phyloP scores from a whole-genome alignment of 2,113 vertebrate species.

The Xiphias gladius region DNA sequence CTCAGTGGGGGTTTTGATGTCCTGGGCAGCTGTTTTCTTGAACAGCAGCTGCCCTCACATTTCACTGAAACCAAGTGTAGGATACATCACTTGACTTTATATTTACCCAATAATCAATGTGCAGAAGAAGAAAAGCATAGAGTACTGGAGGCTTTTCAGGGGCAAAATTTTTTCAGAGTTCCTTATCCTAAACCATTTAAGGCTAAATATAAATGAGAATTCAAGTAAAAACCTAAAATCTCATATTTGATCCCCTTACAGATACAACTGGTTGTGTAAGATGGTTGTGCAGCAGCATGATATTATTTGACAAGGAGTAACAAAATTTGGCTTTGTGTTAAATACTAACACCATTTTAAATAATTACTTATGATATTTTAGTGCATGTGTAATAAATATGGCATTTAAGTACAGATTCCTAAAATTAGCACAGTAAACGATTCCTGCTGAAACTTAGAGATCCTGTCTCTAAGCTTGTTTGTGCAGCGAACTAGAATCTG shows the following conservation, averaged over 20 bases:
- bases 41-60: slow-evolving; percentile 35
- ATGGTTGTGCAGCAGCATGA: neutral
- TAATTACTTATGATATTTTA: neutral
- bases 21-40: slow-evolving; percentile 43
- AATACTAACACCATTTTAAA: neutral
- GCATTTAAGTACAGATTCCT: slow-evolving; percentile 1
- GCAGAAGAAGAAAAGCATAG: neutral
- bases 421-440: neutral
- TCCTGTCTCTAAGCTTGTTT: slow-evolving; percentile 13
- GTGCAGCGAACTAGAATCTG: slow-evolving; percentile 15
- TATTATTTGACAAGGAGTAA: neutral
- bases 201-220: slow-evolving; percentile 10
- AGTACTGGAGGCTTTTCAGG: neutral
- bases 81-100: slow-evolving; percentile 18
- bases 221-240: slow-evolving; percentile 11
- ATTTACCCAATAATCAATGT: slow-evolving; percentile 15
- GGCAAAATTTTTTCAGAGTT: neutral
- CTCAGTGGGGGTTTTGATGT: slow-evolving; percentile 33
- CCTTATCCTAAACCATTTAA: neutral
- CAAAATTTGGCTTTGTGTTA: neutral
- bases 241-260: slow-evolving; percentile 33
- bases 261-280: slow-evolving; percentile 30
- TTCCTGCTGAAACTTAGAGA: neutral
- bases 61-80: slow-evolving; percentile 14
- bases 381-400: neutral